These are phyloP conservation scores for Lasiurus cinereus DNA, from an alignment of 2,113 vertebrate species.

Conservation along the genomic window DNA sequence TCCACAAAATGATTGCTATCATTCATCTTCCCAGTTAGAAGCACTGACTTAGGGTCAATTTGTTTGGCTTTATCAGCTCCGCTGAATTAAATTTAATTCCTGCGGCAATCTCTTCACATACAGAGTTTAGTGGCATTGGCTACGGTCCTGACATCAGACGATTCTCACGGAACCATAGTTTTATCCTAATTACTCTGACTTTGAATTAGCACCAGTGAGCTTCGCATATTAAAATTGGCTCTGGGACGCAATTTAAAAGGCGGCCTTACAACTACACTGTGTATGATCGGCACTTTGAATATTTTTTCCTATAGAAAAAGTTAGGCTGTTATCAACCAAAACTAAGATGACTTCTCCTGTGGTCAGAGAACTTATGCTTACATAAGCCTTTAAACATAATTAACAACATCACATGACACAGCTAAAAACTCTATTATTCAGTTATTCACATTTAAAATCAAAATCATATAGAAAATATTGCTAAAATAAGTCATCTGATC, in stretches of 20 bases:
- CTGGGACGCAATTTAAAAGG: background rate
- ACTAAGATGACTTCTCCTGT: background rate
- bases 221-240: background rate
- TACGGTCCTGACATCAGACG: background rate
- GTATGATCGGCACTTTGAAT: background rate
- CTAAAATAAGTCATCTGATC: background rate
- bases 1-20: background rate
- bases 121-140: slow-evolving; percentile 5
- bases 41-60: background rate
- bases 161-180: background rate
- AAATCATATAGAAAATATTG: background rate
- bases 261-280: background rate
- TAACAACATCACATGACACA: background rate
- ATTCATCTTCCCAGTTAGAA: background rate
- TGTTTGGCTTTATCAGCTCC: background rate
- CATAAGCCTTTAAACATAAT: slow-evolving; percentile 46
- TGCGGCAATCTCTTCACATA: background rate
- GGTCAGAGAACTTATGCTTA: background rate
- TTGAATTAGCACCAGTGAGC: background rate
- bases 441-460: background rate
- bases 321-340: background rate
- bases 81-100: background rate
- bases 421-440: background rate
- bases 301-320: slow-evolving; percentile 8
- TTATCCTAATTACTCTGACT: background rate